phyloP scores from a whole-genome alignment of 2,888 invertebrate species.

The Campoletis raptor region DNA sequence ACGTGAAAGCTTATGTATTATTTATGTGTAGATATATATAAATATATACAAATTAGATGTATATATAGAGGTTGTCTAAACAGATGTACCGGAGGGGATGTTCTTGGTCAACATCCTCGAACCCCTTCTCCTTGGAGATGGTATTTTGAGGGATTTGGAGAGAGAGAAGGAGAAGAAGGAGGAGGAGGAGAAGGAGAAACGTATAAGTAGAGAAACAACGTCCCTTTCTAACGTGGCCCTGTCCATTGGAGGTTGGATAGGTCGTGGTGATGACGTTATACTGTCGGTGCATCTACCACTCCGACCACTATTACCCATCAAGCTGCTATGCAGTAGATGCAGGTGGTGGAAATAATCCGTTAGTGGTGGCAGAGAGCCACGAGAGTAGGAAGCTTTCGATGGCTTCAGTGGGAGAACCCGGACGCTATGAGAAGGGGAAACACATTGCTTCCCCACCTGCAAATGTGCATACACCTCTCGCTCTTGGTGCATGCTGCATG shows the following conservation, averaged over 20 bases:
- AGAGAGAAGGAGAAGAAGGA: not conserved
- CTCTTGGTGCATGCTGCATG: conserved; percentile 59
- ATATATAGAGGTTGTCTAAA: conserved; percentile 37
- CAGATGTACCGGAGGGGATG: conserved; percentile 34
- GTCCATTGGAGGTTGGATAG: conserved; percentile 57
- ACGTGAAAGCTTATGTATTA: conserved; percentile 6
- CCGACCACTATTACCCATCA: conserved; percentile 36
- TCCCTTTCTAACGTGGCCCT: conserved; percentile 20
- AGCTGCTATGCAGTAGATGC: conserved; percentile 63
- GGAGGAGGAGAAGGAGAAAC: conserved; percentile 32
- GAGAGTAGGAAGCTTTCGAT: conserved; percentile 54
- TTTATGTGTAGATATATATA: not conserved
- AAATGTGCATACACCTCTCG: conserved; percentile 64
- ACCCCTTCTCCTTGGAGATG: conserved; percentile 26
- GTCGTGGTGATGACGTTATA: conserved; percentile 58
- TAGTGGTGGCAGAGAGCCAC: conserved; percentile 29
- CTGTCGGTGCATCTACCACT: conserved; percentile 50
- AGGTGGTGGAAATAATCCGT: conserved; percentile 59
- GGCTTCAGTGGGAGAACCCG: conserved; percentile 23
- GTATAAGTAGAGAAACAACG: conserved; percentile 19
- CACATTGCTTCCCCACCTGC: conserved; percentile 67
- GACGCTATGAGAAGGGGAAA: conserved; percentile 45
- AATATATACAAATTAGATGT: not conserved
- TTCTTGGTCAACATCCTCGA: conserved; percentile 48
- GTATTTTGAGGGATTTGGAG: conserved; percentile 3